Evolutionary conservation across 2,888 invertebrate genomes (phyloP), one percentile per base, ranked within the genome.

Genomic region (Drosophila yooni): DNA sequence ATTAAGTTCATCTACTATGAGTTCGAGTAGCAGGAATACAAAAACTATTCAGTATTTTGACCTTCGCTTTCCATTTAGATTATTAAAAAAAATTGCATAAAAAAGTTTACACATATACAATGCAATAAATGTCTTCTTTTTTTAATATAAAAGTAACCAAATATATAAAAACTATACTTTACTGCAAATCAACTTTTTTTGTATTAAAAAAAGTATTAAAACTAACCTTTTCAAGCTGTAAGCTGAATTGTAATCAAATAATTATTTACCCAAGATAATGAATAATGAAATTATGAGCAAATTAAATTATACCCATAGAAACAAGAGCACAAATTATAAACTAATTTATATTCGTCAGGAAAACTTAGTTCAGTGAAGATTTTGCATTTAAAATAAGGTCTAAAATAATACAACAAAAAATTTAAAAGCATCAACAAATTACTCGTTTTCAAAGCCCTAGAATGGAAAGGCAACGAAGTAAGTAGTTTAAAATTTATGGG

Each of bases 401-500:
- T 7, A 1, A 18, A 51, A 21, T 18, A 57, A 31, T n/a, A 46
- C 46, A 31, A 40, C 8, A 29, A n/a, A 6, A 31, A 40, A 57
- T 3, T 13, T 2, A 29, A 38, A 2, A 11, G 38, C 56, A 27
- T 43, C n/a, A 68, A 51, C 70, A 51, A 68, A 68, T 57, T 57
- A 69, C 57, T 34, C 33, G 76, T 69, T 62, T 57, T 54, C 25
- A 58, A 50, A 27, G 52, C 27, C 18, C 6, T 15, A 21, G 29
- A 67, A 33, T 15, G 53, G 36, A 34, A 33, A 40, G 38, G 29
- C 13, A 29, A 56, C 40, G 60, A 33, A 74, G 48, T 43, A 62
- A 61, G 52, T 64, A 53, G 68, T 56, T 34, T 68, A 10, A 51
- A 74, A 74, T 81, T 81, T 71, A 76, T 78, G 81, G 67, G 5